A percentile compares a stretch with the other conserved stretches of the same genome.
phyloP scores from a whole-genome alignment of 53 echinoderm and acorn worm species.

The Arbacia lixula region DNA sequence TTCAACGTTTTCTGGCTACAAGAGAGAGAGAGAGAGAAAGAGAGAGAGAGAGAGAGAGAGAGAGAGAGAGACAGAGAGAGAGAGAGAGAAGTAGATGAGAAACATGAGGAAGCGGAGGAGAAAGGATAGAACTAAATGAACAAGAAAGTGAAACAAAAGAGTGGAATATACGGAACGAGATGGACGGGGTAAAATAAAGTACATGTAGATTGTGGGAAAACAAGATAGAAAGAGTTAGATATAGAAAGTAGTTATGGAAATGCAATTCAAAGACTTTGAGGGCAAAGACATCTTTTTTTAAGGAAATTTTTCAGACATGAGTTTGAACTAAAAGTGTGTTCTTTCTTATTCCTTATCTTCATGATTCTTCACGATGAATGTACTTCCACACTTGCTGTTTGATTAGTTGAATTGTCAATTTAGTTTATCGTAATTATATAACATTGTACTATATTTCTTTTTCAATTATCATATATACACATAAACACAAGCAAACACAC shows the following conservation, averaged over 20 bases:
- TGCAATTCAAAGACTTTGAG: not conserved
- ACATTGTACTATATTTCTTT: too few relatives aligned
- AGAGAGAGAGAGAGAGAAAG: not conserved
- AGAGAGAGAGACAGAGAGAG: not conserved
- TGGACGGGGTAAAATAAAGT: not conserved
- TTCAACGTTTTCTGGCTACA: not conserved
- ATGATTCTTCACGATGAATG: too few relatives aligned
- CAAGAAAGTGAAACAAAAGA: not conserved
- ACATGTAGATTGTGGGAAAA: not conserved
- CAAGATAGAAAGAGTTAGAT: not conserved
- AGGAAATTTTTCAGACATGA: not conserved
- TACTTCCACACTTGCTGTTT: too few relatives aligned
- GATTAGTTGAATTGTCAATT: too few relatives aligned
- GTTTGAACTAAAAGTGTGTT: too few relatives aligned
- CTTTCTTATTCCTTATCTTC: too few relatives aligned
- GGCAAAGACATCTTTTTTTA: not conserved
- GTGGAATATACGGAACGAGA: not conserved
- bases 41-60: not conserved
- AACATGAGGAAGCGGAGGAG: not conserved
- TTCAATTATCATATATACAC: too few relatives aligned
- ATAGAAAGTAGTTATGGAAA: not conserved
- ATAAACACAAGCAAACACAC: too few relatives aligned
- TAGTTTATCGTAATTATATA: too few relatives aligned
- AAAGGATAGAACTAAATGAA: not conserved
- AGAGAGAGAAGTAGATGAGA: not conserved